These are phyloP conservation scores for Aphelinus certus DNA, from an alignment of 1,140 invertebrate genomes.

Conservation along the genomic window DNA sequence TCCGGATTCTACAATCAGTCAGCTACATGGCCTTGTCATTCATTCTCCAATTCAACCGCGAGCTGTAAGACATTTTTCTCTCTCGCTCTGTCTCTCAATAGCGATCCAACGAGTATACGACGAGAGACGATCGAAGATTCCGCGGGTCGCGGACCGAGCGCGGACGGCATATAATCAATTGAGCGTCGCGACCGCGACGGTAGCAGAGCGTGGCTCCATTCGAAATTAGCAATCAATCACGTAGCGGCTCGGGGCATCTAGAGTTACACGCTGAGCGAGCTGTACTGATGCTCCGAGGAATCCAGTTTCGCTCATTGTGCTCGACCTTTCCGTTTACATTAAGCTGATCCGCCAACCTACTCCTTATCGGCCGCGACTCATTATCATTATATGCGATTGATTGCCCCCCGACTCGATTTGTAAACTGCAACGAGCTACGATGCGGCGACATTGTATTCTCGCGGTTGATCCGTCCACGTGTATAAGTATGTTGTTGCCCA, in stretches of 20 bases:
- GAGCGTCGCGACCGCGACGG: neutral
- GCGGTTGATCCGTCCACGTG: too few relatives aligned
- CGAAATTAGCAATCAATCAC: slow-evolving; percentile 32
- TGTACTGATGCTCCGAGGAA: neutral
- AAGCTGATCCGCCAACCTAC: too few relatives aligned
- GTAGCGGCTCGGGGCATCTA: slow-evolving; percentile 19
- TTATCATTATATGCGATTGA: too few relatives aligned
- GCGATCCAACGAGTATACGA: neutral
- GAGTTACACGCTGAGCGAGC: slow-evolving; percentile 9
- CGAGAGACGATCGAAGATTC: neutral
- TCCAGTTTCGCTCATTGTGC: slow-evolving; percentile 9
- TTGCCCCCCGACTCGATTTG: too few relatives aligned
- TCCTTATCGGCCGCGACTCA: too few relatives aligned
- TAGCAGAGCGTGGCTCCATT: slow-evolving; percentile 11
- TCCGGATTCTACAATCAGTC: too few relatives aligned
- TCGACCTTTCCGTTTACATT: neutral
- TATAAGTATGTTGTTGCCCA: too few relatives aligned
- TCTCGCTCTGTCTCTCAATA: neutral
- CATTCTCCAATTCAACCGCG: too few relatives aligned
- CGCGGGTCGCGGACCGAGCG: neutral
- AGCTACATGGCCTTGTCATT: too few relatives aligned
- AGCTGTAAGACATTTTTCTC: too few relatives aligned
- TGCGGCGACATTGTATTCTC: too few relatives aligned
- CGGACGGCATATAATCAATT: neutral
- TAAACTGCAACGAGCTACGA: too few relatives aligned